Evolutionary conservation across 2,888 invertebrate species (phyloP).

Genomic region (Chromoteleia sp.): DNA sequence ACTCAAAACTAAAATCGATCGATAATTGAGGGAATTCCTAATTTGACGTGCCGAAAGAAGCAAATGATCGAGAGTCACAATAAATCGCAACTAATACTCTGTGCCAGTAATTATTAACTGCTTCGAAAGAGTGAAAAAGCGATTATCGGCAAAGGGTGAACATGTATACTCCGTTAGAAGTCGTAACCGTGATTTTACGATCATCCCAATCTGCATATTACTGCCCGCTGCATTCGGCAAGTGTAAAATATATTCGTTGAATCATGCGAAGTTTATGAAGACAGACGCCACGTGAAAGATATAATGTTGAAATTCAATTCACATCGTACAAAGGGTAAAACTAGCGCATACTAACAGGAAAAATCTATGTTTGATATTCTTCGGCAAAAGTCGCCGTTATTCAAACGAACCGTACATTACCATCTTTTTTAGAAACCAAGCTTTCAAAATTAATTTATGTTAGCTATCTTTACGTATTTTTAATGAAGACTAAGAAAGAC

Average conservation of each 20-base stretch:
- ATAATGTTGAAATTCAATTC: conserved; percentile 64
- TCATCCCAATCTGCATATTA: conserved; percentile 71
- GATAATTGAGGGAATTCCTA: conserved; percentile 25
- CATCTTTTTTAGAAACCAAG: conserved; percentile 13
- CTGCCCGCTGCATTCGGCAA: conserved; percentile 43
- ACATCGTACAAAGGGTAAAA: conserved; percentile 33
- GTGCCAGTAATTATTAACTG: conserved; percentile 31
- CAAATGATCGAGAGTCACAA: conserved; percentile 19
- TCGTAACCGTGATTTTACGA: conserved; percentile 69
- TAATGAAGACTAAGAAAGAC: conserved; percentile 2
- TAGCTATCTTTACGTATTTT: conserved; percentile 4
- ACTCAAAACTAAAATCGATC: conserved; percentile 42
- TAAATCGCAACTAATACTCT: conserved; percentile 34
- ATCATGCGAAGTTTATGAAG: conserved; percentile 72
- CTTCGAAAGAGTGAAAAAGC: conserved; percentile 29
- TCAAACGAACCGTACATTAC: conserved; percentile 35
- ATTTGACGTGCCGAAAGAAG: conserved; percentile 32
- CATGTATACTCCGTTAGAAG: conserved; percentile 29
- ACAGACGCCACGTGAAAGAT: conserved; percentile 50
- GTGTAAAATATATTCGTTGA: conserved; percentile 66
- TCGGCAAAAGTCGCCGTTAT: conserved; percentile 43
- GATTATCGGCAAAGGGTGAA: conserved; percentile 43
- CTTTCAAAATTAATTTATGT: conserved; percentile 21
- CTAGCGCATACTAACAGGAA: conserved; percentile 36
- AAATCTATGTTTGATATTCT: conserved; percentile 60